Conservation (phyloP, 2,113 vertebrate species). For the Scomber scombrus region DNA sequence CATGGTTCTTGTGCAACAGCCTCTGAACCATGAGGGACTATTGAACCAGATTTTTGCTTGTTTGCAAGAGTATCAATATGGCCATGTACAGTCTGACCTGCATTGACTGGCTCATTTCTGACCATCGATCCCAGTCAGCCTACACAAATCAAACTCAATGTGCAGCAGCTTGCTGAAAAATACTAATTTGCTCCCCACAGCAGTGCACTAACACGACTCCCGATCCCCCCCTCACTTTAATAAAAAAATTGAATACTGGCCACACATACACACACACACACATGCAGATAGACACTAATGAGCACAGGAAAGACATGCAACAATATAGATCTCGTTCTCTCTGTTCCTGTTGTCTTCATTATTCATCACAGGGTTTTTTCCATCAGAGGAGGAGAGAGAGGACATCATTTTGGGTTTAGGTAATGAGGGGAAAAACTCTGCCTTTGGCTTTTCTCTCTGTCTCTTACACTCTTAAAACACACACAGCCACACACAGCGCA, state of each 20-base stretch:
- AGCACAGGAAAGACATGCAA: slow-evolving; percentile 40
- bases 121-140: slow-evolving; percentile 37
- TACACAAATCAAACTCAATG: slow-evolving; percentile 32
- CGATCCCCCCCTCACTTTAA: background rate
- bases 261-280: slow-evolving; percentile 22
- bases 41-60: slow-evolving; percentile 36
- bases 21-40: slow-evolving; percentile 20
- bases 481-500: slow-evolving; percentile 17
- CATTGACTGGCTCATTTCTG: slow-evolving; percentile 55
- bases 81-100: slow-evolving; percentile 45
- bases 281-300: slow-evolving; percentile 32
- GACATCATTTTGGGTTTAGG: slow-evolving; percentile 35
- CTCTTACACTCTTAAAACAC: background rate
- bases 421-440: slow-evolving; percentile 33
- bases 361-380: slow-evolving; percentile 45
- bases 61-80: slow-evolving; percentile 43
- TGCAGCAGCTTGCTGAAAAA: slow-evolving; percentile 26
- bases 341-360: slow-evolving; percentile 48
- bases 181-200: slow-evolving; percentile 22
- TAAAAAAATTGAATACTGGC: slow-evolving; percentile 17
- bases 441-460: slow-evolving; percentile 25
- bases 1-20: slow-evolving; percentile 10
- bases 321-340: slow-evolving; percentile 14
- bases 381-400: slow-evolving; percentile 22
- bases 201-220: background rate